Percentiles rank a stretch among this genome's conserved stretches.
These are phyloP conservation scores for Helicoverpa zea DNA, from an alignment of 1,140 invertebrate genomes.

Conservation along the genomic window DNA sequence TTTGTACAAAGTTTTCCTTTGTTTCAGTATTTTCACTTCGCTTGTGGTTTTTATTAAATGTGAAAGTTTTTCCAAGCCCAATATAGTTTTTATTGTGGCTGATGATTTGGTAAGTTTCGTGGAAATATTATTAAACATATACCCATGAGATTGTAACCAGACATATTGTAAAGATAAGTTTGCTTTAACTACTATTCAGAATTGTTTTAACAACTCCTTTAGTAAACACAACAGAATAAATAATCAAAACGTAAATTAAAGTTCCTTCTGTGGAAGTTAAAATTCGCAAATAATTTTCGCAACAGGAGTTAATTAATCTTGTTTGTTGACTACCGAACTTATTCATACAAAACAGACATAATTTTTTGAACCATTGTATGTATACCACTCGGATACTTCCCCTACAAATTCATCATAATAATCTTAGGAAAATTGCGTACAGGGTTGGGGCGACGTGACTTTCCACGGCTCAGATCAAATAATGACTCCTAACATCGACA, in stretches of 20 bases:
- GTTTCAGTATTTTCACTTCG: constrained; percentile 7
- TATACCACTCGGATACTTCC: neutral
- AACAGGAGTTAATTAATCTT: no score
- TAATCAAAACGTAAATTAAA: no score
- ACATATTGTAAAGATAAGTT: no score
- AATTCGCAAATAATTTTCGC: no score
- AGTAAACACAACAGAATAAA: no score
- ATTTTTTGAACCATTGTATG: no score
- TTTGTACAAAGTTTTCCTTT: constrained; percentile 17
- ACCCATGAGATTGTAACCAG: no score
- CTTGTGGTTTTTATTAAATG: constrained; percentile 6
- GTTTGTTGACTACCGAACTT: no score
- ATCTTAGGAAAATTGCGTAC: neutral
- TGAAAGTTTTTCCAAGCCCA: constrained; percentile 42
- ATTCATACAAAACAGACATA: no score
- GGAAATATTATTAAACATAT: neutral
- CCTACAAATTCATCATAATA: neutral
- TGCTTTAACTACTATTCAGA: no score
- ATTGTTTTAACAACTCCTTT: no score
- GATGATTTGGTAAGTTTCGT: constrained; percentile 63
- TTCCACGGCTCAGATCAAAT: constrained; percentile 95
- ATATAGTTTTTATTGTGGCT: constrained; percentile 64
- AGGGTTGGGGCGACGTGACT: constrained; percentile 96
- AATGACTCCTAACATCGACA: constrained; percentile 94
- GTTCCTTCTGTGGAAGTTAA: no score